These are phyloP conservation scores for Ditula angustiorana DNA, from an alignment of 2,888 invertebrate genomes.

Conservation along the genomic window DNA sequence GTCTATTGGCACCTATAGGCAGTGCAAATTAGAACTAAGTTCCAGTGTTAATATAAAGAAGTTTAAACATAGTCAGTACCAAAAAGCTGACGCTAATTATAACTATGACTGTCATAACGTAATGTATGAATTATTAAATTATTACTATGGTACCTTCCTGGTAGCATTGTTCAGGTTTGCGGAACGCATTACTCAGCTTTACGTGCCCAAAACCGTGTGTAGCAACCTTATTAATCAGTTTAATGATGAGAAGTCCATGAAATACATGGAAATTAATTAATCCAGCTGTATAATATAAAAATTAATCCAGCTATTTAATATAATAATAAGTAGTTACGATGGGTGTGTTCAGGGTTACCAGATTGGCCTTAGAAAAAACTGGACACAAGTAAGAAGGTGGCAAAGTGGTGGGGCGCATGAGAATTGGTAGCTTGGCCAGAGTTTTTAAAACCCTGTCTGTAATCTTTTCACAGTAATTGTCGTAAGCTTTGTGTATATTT, in stretches of 20 bases:
- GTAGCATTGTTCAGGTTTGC: neutral
- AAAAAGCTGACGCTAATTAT: neutral
- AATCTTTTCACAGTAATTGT: no score
- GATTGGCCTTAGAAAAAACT: neutral
- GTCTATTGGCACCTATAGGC: no score
- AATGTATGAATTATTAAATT: conserved; percentile 2
- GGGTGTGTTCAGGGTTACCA: neutral
- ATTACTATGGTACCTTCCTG: neutral
- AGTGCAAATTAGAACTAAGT: no score
- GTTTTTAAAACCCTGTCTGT: no score
- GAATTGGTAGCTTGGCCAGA: no score
- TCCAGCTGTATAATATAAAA: conserved; percentile 4
- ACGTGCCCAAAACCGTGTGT: neutral
- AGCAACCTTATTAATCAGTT: conserved; percentile 3
- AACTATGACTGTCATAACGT: neutral
- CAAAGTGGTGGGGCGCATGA: no score
- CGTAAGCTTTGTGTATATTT: no score
- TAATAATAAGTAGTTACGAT: conserved; percentile 1
- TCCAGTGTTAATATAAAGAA: no score
- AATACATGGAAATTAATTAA: conserved; percentile 9
- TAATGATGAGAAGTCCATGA: neutral
- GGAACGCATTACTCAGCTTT: neutral
- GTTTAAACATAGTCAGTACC: neutral
- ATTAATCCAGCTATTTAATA: conserved; percentile 3
- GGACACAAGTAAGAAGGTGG: neutral